These are phyloP conservation scores for Chrysogorgia sp. DNA, from an alignment of 92 coral and sea anemone genomes.

Conservation along the genomic window DNA sequence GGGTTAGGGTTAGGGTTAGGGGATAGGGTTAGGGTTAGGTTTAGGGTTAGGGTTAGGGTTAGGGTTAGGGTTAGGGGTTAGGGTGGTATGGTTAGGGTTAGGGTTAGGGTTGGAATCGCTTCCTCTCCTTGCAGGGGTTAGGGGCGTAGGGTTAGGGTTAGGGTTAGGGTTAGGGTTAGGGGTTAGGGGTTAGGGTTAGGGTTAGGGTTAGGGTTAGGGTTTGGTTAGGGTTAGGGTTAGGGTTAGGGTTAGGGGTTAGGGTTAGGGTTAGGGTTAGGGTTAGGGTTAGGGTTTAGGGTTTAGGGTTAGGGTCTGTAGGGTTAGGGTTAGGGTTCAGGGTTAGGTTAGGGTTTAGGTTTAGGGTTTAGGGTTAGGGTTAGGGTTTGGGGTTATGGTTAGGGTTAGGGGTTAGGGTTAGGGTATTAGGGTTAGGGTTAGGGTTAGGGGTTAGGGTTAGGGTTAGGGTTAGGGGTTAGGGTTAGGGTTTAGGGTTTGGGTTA, in stretches of 20 bases:
- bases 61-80: constrained; percentile 60
- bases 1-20: constrained; percentile 21
- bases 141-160: constrained; percentile 23
- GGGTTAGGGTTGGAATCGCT: constrained; percentile 46
- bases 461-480: background rate
- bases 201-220: constrained; percentile 37
- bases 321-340: constrained; percentile 24
- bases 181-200: constrained; percentile 26
- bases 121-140: background rate
- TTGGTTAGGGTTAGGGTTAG: constrained; percentile 33
- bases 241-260: constrained; percentile 37
- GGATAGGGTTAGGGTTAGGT: background rate
- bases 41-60: constrained; percentile 41
- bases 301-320: background rate
- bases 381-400: constrained; percentile 30
- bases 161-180: constrained; percentile 27
- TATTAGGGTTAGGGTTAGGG: constrained; percentile 27
- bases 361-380: constrained; percentile 14
- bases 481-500: constrained; percentile 8
- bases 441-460: constrained; percentile 30
- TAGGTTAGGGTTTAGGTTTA: background rate
- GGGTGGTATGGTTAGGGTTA: constrained; percentile 57
- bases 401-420: constrained; percentile 33
- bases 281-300: constrained; percentile 19
- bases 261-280: constrained; percentile 35